These are phyloP conservation scores for Odontocolon sp. DNA, from an alignment of 2,888 invertebrate genomes.

Conservation along the genomic window DNA sequence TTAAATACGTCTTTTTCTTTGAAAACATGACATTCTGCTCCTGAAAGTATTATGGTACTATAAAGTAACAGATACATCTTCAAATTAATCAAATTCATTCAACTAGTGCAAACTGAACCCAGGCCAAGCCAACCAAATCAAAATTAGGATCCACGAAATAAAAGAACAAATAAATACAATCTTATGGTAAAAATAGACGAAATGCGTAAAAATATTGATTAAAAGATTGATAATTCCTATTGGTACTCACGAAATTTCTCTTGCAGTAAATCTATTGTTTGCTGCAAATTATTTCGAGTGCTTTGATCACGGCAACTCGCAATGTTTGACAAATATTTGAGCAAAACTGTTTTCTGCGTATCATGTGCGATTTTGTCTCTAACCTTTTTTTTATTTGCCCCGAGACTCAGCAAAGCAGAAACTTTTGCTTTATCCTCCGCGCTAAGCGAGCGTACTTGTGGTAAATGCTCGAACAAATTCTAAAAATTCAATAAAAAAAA, in stretches of 20 bases:
- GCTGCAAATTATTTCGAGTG: conserved; percentile 25
- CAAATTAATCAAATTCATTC: no score
- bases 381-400: conserved; percentile 41
- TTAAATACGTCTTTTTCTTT: conserved; percentile 24
- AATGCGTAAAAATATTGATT: no score
- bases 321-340: conserved; percentile 41
- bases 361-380: neutral
- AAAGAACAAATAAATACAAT: neutral
- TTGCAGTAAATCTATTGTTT: conserved; percentile 19
- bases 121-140: no score
- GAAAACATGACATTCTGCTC: neutral
- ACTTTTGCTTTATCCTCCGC: conserved; percentile 8
- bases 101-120: no score
- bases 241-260: conserved; percentile 29
- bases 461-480: conserved; percentile 40
- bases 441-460: conserved; percentile 12
- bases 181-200: no score
- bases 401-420: conserved; percentile 12
- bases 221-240: no score
- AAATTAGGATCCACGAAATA: no score
- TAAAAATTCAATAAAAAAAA: conserved; percentile 16
- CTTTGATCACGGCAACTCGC: neutral
- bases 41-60: no score
- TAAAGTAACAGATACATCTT: no score
- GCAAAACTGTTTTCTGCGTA: conserved; percentile 13